Percentiles rank a stretch among this genome's conserved stretches.
phyloP scores from a whole-genome alignment of 35 echinoderm and acorn worm genomes.

The Eucidaris tribuloides region DNA sequence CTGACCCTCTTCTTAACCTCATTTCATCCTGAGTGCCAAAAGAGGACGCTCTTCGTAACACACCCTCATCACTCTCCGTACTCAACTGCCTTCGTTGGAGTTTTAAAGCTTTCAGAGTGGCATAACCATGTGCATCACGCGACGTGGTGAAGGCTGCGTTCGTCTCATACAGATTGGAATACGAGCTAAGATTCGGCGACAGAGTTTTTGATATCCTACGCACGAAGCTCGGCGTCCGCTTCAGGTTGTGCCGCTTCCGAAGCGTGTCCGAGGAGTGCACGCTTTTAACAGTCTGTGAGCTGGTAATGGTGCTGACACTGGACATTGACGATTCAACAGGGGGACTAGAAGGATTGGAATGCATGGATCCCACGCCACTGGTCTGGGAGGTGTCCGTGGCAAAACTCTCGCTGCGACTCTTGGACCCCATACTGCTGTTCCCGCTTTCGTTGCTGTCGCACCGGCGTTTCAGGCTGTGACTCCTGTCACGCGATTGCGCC shows the following conservation, averaged over 20 bases:
- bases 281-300: constrained; percentile 84
- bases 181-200: constrained; percentile 54
- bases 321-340: constrained; percentile 76
- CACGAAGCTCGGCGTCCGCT: constrained; percentile 89
- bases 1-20: constrained; percentile 18
- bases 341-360: constrained; percentile 88
- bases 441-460: constrained; percentile 97
- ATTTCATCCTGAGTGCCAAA: constrained; percentile 35
- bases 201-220: constrained; percentile 72
- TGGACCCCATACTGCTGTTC: constrained; percentile 80
- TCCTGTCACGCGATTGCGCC: constrained; percentile 39
- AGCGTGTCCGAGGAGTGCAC: constrained; percentile 87
- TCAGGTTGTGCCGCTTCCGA: constrained; percentile 80
- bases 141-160: constrained; percentile 75
- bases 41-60: constrained; percentile 18
- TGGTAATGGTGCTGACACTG: constrained; percentile 85
- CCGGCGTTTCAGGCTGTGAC: constrained; percentile 69
- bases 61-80: neutral
- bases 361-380: constrained; percentile 83
- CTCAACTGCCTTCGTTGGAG: constrained; percentile 47
- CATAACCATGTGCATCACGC: constrained; percentile 80
- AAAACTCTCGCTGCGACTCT: constrained; percentile 98
- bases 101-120: constrained; percentile 71
- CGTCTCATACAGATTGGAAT: constrained; percentile 70
- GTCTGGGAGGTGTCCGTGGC: constrained; percentile 85